Evolutionary conservation across 23 tunicate species (phyloP).

Genomic region (Ascidia mentula): DNA sequence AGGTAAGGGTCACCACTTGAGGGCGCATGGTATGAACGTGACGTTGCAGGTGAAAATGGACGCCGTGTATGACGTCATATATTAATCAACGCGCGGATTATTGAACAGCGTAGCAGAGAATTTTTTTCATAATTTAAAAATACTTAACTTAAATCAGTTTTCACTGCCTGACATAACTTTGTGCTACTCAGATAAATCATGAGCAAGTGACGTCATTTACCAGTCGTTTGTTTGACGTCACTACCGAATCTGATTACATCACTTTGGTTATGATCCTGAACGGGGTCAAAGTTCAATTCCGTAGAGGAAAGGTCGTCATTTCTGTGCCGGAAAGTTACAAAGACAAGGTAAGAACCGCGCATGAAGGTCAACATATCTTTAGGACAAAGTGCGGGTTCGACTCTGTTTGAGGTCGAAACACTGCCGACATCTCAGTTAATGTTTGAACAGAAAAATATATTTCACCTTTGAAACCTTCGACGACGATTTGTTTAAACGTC

Average conservation of each 20-base stretch:
- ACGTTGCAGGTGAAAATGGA: no score
- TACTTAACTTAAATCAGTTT: no score
- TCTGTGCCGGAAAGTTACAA: slow-evolving; percentile 31
- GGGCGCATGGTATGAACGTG: background rate
- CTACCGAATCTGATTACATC: background rate
- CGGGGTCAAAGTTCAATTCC: slow-evolving; percentile 19
- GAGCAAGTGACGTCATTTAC: slow-evolving; percentile 20
- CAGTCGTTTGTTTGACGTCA: background rate
- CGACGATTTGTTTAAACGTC: no score
- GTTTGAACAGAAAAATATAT: no score
- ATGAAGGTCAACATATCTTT: no score
- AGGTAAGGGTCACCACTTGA: slow-evolving; percentile 8
- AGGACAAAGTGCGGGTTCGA: no score
- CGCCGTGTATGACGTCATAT: no score
- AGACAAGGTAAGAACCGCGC: slow-evolving; percentile 22
- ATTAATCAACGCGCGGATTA: no score
- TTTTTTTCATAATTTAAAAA: no score
- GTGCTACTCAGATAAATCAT: slow-evolving; percentile 20
- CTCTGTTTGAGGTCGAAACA: no score
- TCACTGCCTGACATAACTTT: no score
- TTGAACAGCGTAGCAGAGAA: no score
- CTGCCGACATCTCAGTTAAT: background rate
- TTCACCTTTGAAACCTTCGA: background rate
- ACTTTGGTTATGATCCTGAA: slow-evolving; percentile 7
- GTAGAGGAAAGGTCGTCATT: slow-evolving; percentile 33